Percentiles rank a stretch among this genome's conserved stretches.
Evolutionary conservation across 2,888 invertebrate genomes (phyloP).

Genomic region (Lepidochitona cinerea): DNA sequence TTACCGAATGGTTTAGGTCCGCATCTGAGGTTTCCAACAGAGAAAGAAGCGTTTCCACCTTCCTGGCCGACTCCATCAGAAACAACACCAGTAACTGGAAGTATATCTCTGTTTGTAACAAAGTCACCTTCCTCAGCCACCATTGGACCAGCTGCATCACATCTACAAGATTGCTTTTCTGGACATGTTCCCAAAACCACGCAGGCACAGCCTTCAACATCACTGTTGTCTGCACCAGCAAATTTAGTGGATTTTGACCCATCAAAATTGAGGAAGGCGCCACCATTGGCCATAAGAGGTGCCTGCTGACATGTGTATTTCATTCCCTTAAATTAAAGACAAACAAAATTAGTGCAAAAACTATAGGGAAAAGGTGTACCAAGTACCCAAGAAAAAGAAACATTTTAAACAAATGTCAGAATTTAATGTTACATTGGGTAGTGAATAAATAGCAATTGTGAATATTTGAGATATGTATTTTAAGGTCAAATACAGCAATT

Average conservation of each 20-base stretch:
- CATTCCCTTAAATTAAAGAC: too few species aligned
- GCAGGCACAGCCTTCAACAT: slow-evolving; percentile 44
- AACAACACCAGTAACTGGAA: slow-evolving; percentile 37
- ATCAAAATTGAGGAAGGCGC: not conserved
- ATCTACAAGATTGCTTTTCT: slow-evolving; percentile 39
- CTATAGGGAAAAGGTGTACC: too few species aligned
- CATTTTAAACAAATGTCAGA: too few species aligned
- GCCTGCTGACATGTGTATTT: not conserved
- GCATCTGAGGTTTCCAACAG: slow-evolving; percentile 29
- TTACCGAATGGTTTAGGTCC: slow-evolving; percentile 48
- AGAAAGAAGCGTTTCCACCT: slow-evolving; percentile 25
- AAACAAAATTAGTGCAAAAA: too few species aligned
- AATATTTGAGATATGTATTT: too few species aligned
- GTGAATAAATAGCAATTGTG: too few species aligned
- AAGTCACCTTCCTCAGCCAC: slow-evolving; percentile 37
- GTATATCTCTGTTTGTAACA: slow-evolving; percentile 33
- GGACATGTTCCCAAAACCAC: slow-evolving; percentile 43
- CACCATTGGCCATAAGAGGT: not conserved
- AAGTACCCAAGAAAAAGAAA: too few species aligned
- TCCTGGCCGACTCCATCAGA: slow-evolving; percentile 28
- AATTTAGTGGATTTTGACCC: slow-evolving; percentile 31
- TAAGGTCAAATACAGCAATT: too few species aligned
- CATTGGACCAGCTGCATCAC: slow-evolving; percentile 42
- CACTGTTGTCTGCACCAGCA: slow-evolving; percentile 35
- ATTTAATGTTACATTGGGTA: too few species aligned